Conservation (phyloP, 2,113 vertebrate species). For the Esox niger region DNA sequence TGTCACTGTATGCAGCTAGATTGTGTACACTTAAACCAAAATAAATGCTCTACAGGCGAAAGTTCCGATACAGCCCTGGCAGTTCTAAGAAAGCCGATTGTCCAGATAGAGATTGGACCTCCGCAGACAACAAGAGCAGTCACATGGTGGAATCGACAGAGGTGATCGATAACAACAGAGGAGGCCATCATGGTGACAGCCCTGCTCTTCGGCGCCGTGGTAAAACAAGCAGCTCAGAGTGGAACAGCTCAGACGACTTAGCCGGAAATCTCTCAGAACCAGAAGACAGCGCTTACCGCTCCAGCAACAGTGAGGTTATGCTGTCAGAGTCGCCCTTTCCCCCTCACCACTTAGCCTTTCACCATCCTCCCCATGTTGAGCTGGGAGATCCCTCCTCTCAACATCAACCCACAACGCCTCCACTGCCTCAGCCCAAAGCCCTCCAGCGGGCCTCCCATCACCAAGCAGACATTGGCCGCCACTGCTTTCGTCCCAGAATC, state of each 20-base stretch:
- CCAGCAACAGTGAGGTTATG: conserved; percentile 61
- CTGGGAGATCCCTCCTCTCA: conserved; percentile 33
- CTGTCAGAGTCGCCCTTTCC: conserved; percentile 45
- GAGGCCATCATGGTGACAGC: conserved; percentile 53
- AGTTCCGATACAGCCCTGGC: conserved; percentile 61
- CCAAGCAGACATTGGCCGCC: conserved; percentile 48
- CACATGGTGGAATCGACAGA: conserved; percentile 56
- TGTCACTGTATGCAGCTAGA: not conserved
- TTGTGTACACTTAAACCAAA: not conserved
- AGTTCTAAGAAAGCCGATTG: conserved; percentile 52
- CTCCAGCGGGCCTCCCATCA: conserved; percentile 39
- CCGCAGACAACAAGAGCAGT: conserved; percentile 40
- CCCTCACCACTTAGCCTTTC: conserved; percentile 34
- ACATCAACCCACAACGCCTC: conserved; percentile 64
- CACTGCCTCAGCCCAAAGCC: conserved; percentile 79
- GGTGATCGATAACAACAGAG: conserved; percentile 31
- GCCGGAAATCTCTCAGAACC: conserved; percentile 66
- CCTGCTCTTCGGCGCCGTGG: conserved; percentile 53
- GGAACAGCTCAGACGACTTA: conserved; percentile 77
- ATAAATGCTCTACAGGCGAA: conserved; percentile 52
- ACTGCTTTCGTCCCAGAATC: conserved; percentile 62
- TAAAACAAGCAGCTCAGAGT: conserved; percentile 77
- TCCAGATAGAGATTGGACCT: conserved; percentile 56
- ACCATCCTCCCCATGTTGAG: conserved; percentile 38
- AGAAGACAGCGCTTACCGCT: conserved; percentile 71